phyloP scores from a whole-genome alignment of 2,888 invertebrate species.

The Cyclophora albipunctata region DNA sequence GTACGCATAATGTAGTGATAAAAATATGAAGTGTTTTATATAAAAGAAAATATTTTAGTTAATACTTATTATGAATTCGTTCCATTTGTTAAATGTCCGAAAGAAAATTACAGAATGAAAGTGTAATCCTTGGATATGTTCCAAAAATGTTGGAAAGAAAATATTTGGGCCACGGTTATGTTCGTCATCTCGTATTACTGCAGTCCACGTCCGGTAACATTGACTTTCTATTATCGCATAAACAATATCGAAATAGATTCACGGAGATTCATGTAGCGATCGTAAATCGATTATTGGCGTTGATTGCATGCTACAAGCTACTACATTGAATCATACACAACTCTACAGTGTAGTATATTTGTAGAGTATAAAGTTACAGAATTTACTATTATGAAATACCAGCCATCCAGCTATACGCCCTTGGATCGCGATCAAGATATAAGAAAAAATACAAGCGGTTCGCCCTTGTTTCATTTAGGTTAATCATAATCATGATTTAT shows the following conservation, averaged over 20 bases:
- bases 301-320: background rate
- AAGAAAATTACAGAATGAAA: constrained; percentile 52
- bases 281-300: constrained; percentile 28
- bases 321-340: too few species aligned
- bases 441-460: too few species aligned
- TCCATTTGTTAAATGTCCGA: constrained; percentile 6
- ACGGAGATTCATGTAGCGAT: constrained; percentile 30
- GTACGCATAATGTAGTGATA: constrained; percentile 9
- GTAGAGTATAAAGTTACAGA: too few species aligned
- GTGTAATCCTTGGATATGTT: constrained; percentile 58
- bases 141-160: constrained; percentile 56
- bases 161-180: constrained; percentile 69
- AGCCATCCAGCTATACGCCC: too few species aligned
- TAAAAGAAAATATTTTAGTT: too few species aligned
- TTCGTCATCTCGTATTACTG: constrained; percentile 60
- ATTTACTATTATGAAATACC: too few species aligned
- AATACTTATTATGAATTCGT: background rate
- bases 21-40: too few species aligned
- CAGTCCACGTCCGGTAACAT: constrained; percentile 66
- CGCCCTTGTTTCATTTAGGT: too few species aligned
- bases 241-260: constrained; percentile 56
- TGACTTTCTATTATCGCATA: constrained; percentile 62
- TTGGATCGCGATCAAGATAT: too few species aligned
- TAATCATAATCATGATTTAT: too few species aligned
- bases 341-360: too few species aligned